These are phyloP conservation scores for Muricea muricata DNA, from an alignment of 92 coral and sea anemone genomes.

Conservation along the genomic window DNA sequence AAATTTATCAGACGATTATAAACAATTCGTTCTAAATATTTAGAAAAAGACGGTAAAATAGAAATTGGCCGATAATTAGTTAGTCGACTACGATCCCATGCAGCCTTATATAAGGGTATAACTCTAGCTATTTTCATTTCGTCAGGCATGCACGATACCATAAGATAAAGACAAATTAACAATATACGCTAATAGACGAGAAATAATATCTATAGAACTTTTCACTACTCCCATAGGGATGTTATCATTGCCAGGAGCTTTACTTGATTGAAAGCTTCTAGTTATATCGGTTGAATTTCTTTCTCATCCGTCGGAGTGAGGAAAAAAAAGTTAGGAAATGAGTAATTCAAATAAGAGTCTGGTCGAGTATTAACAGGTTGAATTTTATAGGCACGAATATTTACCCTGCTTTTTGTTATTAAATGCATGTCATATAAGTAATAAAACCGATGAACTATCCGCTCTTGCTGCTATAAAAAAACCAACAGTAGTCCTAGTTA, in stretches of 20 bases:
- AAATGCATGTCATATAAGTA: too few species aligned
- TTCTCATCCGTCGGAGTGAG: neutral
- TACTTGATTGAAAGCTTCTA: neutral
- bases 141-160: neutral
- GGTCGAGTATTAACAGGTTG: too few species aligned
- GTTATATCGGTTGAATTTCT: neutral
- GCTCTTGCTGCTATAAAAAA: too few species aligned
- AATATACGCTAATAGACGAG: neutral
- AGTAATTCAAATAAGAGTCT: too few species aligned
- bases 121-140: neutral
- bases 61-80: too few species aligned
- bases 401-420: too few species aligned
- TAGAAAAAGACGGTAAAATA: neutral
- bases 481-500: too few species aligned
- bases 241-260: neutral
- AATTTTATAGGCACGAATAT: too few species aligned
- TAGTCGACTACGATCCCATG: too few species aligned
- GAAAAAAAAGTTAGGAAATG: neutral
- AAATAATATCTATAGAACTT: neutral
- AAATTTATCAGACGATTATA: neutral
- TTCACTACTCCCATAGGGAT: neutral
- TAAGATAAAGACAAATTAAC: neutral
- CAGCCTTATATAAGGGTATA: neutral
- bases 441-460: too few species aligned
- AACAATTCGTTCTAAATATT: neutral